These are phyloP conservation scores for Brachionus rotundiformis DNA, from an alignment of 1,140 invertebrate species.

Conservation along the genomic window DNA sequence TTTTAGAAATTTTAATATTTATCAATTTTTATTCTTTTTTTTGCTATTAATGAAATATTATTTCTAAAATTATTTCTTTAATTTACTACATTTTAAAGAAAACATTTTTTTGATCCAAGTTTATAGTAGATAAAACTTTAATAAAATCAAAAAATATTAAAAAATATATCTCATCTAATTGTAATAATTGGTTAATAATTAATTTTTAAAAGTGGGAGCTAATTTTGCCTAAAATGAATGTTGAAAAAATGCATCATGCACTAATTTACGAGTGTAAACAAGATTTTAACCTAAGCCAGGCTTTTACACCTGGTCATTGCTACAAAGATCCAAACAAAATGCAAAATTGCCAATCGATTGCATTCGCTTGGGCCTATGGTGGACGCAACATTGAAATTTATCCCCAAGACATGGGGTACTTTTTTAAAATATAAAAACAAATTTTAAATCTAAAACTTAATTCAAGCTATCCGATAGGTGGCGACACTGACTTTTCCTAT, in stretches of 20 bases:
- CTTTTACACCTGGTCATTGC: neutral
- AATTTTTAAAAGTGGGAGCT: conserved; percentile 40
- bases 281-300: neutral
- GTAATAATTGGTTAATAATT: no score
- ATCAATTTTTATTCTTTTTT: no score
- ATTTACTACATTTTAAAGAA: no score
- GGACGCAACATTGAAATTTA: conserved; percentile 3
- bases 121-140: no score
- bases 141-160: no score
- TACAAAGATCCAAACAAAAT: conserved; percentile 1
- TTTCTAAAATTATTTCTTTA: no score
- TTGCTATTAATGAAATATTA: no score
- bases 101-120: no score
- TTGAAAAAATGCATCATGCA: conserved; percentile 27
- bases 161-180: no score
- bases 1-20: no score
- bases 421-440: neutral
- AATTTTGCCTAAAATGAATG: conserved; percentile 37
- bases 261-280: conserved; percentile 40
- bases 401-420: conserved; percentile 36
- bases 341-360: neutral
- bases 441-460: neutral
- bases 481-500: neutral
- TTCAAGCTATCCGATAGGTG: conserved; percentile 49
- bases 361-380: conserved; percentile 32